phyloP scores from a whole-genome alignment of 2,113 vertebrate genomes.

The Psephotus haematonotus region DNA sequence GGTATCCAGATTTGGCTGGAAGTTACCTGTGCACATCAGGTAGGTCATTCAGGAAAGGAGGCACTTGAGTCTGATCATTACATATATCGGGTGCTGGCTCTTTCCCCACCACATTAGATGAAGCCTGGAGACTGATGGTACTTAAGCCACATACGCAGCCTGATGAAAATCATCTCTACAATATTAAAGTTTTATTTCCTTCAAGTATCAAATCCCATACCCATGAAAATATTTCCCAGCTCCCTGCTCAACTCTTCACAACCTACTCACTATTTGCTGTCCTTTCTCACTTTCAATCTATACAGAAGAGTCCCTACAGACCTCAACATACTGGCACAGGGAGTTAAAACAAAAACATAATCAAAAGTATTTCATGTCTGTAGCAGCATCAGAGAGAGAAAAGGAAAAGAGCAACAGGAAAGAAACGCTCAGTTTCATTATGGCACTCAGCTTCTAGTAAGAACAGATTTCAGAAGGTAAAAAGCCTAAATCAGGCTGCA shows the following conservation, averaged over 20 bases:
- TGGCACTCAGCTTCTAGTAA: neutral
- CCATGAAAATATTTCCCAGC: constrained; percentile 26
- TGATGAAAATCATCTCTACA: constrained; percentile 3
- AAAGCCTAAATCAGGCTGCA: neutral
- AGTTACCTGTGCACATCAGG: neutral
- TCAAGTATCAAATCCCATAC: constrained; percentile 4
- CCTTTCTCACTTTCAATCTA: neutral
- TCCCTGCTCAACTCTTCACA: neutral
- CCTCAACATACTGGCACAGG: neutral
- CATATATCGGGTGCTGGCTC: neutral
- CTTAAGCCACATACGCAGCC: neutral
- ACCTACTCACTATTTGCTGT: neutral
- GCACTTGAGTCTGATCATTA: neutral
- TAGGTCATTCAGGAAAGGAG: neutral
- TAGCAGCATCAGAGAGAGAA: neutral
- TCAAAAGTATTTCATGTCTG: neutral
- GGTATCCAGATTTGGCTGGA: neutral
- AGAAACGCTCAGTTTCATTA: neutral
- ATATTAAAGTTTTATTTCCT: constrained; percentile 20
- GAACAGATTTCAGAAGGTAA: neutral
- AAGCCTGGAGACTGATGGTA: neutral
- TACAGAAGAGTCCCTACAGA: neutral
- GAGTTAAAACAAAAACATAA: neutral
- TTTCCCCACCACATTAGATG: neutral
- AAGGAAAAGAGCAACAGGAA: neutral